Evolutionary conservation across 2,888 invertebrate species (phyloP), one percentile per base, ranked within the genome.

Genomic region (Drosophila demipolita): DNA sequence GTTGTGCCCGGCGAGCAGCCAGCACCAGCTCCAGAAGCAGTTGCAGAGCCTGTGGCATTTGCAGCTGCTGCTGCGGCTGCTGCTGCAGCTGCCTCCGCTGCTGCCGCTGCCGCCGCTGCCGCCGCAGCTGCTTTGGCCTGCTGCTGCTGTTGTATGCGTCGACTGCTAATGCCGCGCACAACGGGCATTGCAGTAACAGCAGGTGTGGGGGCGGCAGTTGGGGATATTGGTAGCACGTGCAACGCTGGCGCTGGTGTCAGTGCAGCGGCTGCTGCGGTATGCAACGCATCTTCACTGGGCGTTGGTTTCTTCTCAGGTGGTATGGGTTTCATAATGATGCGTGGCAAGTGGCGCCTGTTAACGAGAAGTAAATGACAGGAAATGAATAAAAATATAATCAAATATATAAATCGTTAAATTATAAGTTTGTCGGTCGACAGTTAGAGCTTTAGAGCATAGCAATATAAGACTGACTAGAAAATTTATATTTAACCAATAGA

Each of bases 311-410:
- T 93, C 75, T 93, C 93, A 70, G 92, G 92, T 78, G 96, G 96
- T 91, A 97, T 94, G 12, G 97, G 96, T 93, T 97, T 97, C 48
- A 97, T 96, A 90, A 97, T 96, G 82, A 97, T 97, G 88, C 97
- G 94, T 71, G 97, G 97, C 88, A 96, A 93, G 84, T 95, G 94
- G 88, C 95, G 93, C 83, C 94, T 92, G 53, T 17, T 57, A 71
- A n/a, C 45, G 20, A 32, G 8, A 29, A 8, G 5, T 23, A n/a
- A 8, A 3, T 5, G 3, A 32, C 20, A 9, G 1, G 23, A 23
- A 23, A 23, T 23, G 23, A 23, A 29, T 23, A 20, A 20, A 35
- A 35, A n/a, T 20, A 17, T 35, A 38, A 15, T 11, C 9, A 26
- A 17, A n/a, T 50, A 29, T 29, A 29, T 11, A 52, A 4, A n/a